Evolutionary conservation across 2,113 vertebrate genomes (phyloP), one percentile per base, ranked within the genome.

Genomic region (Panthera uncia): DNA sequence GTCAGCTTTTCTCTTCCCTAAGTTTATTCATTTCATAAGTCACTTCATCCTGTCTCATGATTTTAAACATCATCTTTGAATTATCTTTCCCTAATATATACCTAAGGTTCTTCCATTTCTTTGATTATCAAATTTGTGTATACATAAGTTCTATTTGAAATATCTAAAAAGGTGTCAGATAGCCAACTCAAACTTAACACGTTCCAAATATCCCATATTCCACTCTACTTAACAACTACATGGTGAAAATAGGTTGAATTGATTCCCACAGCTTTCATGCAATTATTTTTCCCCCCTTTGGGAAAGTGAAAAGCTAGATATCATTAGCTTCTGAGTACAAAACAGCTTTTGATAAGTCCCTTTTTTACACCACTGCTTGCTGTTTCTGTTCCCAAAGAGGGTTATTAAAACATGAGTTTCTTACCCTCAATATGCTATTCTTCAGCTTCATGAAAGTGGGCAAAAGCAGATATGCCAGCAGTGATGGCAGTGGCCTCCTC

Each of bases 401-500:
- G 13, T 50, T 93, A 50, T 19, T 69, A 89, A 71, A 48, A 38
- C 7, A 18, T 36, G 38, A 52, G 7, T 36, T 36, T 94, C 33
- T 84, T 73, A 12, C 7, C 66, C 61, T 7, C 10, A 73, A 4
- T 84, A n/a, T 50, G 48, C 19, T 94, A 19, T 21, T 76, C 15
- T 69, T 66, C 36, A 63, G 19, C 15, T 23, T 63, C 33, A 16
- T 85, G 38, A 71, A 38, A 21, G 31, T 55, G 25, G 4, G 52
- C 13, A 45, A 36, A 18, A 1, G 4, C 36, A 63, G 29, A 33
- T 19, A 52, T 52, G 63, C 25, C 65, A 45, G 14, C 38, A 85
- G 13, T 0, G 15, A 5, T 63, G 41, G 2, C 0, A 9, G 16
- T 52, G 52, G 13, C 12, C 15, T 81, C 31, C 31, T 11, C 31